A percentile compares a stretch with the other conserved stretches of the same genome.
These are phyloP conservation scores for Polypedilum vanderplanki DNA, from an alignment of 1,140 invertebrate genomes.

Conservation along the genomic window DNA sequence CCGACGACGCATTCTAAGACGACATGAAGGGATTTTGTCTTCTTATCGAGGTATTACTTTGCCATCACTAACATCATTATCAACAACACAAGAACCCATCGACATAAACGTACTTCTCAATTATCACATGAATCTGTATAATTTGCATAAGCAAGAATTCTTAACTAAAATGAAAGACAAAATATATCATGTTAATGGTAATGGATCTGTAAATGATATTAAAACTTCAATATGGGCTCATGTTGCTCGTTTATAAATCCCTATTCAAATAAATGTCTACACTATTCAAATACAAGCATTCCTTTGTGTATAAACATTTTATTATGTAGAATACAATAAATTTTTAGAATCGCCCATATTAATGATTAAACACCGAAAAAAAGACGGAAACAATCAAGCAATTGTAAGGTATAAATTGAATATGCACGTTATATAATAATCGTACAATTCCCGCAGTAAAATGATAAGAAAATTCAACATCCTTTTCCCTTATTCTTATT, in stretches of 20 bases:
- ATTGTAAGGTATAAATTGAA: no score
- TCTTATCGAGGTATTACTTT: neutral
- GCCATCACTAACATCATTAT: neutral
- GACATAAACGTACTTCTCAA: conserved; percentile 3
- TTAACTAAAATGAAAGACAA: neutral
- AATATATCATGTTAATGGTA: conserved; percentile 22
- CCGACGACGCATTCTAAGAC: neutral
- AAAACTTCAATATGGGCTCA: conserved; percentile 14
- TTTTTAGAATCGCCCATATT: no score
- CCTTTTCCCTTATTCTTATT: no score
- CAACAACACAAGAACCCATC: neutral
- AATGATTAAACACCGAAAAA: no score
- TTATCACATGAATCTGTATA: conserved; percentile 15
- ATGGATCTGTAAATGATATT: neutral
- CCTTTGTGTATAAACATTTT: no score
- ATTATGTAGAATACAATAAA: no score
- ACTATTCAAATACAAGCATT: no score
- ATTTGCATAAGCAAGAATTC: conserved; percentile 24
- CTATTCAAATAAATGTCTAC: no score
- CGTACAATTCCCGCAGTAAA: no score
- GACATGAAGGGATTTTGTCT: conserved; percentile 2
- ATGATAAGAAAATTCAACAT: no score
- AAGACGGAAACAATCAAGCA: no score
- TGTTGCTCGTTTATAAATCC: neutral
- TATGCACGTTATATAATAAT: no score